Evolutionary conservation across 2,113 vertebrate genomes (phyloP).

Genomic region (Hiodon alosoides): DNA sequence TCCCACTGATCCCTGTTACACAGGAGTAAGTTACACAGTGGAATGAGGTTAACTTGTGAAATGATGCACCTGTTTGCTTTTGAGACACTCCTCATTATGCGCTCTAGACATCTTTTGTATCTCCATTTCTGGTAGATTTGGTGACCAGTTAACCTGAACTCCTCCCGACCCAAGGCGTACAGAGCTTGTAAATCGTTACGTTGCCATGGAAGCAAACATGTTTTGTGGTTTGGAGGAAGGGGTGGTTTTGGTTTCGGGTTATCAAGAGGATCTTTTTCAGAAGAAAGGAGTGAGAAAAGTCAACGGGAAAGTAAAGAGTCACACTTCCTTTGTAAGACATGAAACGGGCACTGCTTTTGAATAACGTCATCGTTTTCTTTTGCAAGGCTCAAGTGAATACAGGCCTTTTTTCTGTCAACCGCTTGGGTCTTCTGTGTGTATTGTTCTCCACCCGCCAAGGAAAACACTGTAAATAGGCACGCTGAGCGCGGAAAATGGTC

Average conservation of each 20-base stretch:
- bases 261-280: neutral
- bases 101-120: too few relatives aligned
- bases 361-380: neutral
- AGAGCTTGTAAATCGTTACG: neutral
- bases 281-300: neutral
- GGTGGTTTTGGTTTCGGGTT: neutral
- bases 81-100: too few relatives aligned
- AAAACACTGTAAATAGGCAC: neutral
- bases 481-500: neutral
- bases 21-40: too few relatives aligned
- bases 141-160: too few relatives aligned
- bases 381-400: neutral
- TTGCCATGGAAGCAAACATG: neutral
- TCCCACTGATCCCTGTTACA: too few relatives aligned
- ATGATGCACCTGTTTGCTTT: too few relatives aligned
- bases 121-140: too few relatives aligned
- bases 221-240: neutral
- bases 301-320: neutral
- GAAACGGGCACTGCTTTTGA: neutral
- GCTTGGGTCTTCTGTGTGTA: too few relatives aligned
- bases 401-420: too few relatives aligned
- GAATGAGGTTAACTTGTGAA: too few relatives aligned
- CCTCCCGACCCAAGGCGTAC: too few relatives aligned
- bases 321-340: neutral
- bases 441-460: neutral